A percentile compares a stretch with the other conserved stretches of the same genome.
Evolutionary conservation across 2,113 vertebrate genomes (phyloP).

Genomic region (Chamaea fasciata): DNA sequence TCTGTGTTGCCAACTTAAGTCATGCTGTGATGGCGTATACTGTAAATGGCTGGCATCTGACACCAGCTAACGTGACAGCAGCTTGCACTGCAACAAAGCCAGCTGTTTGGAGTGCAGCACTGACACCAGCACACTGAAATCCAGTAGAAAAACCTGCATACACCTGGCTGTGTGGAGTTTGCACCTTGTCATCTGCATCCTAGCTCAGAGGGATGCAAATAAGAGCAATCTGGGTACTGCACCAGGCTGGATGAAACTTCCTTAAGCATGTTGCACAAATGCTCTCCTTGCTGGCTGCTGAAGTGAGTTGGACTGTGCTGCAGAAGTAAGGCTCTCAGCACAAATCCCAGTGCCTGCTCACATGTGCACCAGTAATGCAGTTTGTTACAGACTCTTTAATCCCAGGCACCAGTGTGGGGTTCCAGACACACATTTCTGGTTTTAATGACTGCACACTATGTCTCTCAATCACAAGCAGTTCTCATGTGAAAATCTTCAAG

Average conservation of each 20-base stretch:
- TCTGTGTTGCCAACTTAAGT: constrained; percentile 47
- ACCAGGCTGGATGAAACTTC: background rate
- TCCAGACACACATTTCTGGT: background rate
- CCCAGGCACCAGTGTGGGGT: background rate
- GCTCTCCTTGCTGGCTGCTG: background rate
- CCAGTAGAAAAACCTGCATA: background rate
- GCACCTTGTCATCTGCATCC: background rate
- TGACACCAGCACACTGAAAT: background rate
- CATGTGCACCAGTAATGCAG: background rate
- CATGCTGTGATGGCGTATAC: constrained; percentile 20
- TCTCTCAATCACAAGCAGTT: background rate
- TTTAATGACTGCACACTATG: background rate
- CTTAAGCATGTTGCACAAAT: background rate
- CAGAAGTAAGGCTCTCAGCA: background rate
- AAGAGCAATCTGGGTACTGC: background rate
- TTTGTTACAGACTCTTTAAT: background rate
- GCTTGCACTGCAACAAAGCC: background rate
- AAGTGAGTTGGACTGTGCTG: background rate
- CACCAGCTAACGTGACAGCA: background rate
- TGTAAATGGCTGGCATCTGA: constrained; percentile 61
- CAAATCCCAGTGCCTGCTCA: background rate
- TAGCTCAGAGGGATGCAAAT: background rate
- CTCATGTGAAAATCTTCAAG: background rate
- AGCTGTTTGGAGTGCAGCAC: background rate
- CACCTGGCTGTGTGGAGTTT: background rate